Percentiles rank a stretch among this genome's conserved stretches.
Evolutionary conservation across 2,113 vertebrate genomes (phyloP).

Genomic region (Proteles cristata): DNA sequence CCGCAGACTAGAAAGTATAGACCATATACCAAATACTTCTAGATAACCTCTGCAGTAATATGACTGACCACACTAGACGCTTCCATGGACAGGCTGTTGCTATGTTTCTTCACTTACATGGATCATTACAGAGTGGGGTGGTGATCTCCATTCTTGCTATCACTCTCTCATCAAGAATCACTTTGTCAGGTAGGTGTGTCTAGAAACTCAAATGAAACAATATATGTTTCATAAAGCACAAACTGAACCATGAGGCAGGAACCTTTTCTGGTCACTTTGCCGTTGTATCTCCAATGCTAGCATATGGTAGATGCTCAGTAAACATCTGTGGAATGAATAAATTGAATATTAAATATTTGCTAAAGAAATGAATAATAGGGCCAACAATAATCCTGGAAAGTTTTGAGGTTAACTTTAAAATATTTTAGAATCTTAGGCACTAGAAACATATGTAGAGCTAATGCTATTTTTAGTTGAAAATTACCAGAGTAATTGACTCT

Average conservation of each 20-base stretch:
- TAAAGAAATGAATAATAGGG: conserved; percentile 51
- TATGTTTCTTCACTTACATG: neutral
- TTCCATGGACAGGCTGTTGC: neutral
- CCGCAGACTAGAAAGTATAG: neutral
- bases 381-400: conserved; percentile 63
- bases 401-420: conserved; percentile 65
- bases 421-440: conserved; percentile 47
- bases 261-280: neutral
- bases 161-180: neutral
- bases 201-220: neutral
- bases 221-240: neutral
- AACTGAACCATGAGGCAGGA: neutral
- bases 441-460: conserved; percentile 48
- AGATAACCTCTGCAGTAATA: neutral
- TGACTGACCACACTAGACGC: fast-evolving
- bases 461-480: conserved; percentile 55
- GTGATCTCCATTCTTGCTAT: neutral
- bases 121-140: neutral
- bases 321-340: conserved; percentile 37
- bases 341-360: conserved; percentile 61
- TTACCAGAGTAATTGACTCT: neutral
- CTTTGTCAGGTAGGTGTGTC: neutral
- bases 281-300: neutral
- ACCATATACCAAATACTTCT: neutral
- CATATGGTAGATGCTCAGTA: neutral